Conservation (phyloP, 2,888 invertebrate species). For the Pseudococcus longispinus region DNA sequence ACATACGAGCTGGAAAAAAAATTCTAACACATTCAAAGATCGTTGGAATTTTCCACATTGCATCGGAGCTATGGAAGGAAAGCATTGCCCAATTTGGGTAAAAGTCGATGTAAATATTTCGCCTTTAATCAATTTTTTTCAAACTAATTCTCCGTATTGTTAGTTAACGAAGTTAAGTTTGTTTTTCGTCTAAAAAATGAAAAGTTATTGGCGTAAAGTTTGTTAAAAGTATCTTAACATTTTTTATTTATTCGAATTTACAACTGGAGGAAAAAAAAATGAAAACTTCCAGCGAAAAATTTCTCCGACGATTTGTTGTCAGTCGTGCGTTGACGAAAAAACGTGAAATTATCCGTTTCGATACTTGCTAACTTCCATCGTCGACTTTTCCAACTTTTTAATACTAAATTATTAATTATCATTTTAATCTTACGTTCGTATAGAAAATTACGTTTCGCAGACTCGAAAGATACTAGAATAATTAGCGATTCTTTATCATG, state of each 20-base stretch:
- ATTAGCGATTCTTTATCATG: background rate
- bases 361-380: background rate
- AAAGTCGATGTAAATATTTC: background rate
- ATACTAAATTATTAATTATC: background rate
- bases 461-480: background rate
- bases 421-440: background rate
- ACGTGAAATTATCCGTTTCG: background rate
- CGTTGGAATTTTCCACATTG: no score
- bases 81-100: no score
- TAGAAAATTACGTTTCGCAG: background rate
- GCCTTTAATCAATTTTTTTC: background rate
- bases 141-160: background rate
- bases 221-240: background rate
- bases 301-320: background rate
- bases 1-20: no score
- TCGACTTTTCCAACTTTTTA: background rate
- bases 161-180: background rate
- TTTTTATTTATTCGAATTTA: background rate
- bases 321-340: background rate
- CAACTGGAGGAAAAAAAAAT: background rate
- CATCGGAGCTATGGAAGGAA: background rate
- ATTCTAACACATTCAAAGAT: no score
- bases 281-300: background rate
- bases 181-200: background rate
- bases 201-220: background rate